A percentile compares a stretch with the other conserved stretches of the same genome.
phyloP scores from a whole-genome alignment of 2,113 vertebrate genomes.

The Nycticebus coucang region DNA sequence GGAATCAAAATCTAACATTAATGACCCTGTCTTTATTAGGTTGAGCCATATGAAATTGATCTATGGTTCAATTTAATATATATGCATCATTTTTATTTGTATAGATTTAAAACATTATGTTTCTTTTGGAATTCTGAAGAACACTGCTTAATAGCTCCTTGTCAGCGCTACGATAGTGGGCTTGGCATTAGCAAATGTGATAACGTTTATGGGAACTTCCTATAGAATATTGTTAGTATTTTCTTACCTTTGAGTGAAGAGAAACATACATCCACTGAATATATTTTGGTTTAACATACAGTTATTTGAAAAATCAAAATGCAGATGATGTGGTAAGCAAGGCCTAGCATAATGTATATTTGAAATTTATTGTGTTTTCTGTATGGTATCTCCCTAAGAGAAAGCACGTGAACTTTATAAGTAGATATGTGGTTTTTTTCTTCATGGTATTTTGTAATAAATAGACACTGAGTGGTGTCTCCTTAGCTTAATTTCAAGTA shows the following conservation, averaged over 20 bases:
- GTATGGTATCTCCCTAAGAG: neutral
- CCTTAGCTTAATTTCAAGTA: neutral
- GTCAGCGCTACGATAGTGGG: neutral
- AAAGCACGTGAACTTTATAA: neutral
- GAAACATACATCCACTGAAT: neutral
- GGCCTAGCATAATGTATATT: no score
- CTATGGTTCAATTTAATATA: neutral
- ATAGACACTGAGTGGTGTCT: neutral
- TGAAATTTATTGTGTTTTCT: neutral
- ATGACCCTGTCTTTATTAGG: neutral
- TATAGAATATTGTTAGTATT: neutral
- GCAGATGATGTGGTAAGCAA: neutral
- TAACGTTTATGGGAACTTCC: neutral
- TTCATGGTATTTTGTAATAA: neutral
- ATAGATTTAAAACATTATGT: neutral
- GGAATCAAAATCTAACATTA: neutral
- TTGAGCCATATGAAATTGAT: neutral
- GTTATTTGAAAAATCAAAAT: neutral
- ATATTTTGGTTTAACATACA: neutral
- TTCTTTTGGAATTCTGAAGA: neutral
- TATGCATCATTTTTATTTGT: neutral
- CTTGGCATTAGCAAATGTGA: neutral
- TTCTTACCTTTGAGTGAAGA: neutral
- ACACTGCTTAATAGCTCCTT: neutral
- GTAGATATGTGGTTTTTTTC: neutral